Conservation (phyloP, 2,113 vertebrate genomes). For the Sphyrna mokarran region DNA sequence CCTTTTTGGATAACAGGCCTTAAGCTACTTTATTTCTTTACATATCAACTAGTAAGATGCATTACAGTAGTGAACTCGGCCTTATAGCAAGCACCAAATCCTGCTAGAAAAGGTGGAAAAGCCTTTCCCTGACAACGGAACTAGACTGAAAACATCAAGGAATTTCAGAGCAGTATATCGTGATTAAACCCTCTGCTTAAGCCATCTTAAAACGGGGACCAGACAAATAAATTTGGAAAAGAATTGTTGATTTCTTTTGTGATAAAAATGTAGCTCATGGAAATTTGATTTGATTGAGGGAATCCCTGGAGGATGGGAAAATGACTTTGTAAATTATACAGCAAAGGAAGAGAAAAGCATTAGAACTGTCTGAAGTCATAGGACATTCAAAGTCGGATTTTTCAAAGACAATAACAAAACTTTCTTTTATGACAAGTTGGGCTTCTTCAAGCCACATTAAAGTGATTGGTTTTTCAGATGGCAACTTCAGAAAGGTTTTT, state of each 20-base stretch:
- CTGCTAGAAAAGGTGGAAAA: background rate
- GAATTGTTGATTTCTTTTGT: background rate
- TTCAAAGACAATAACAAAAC: background rate
- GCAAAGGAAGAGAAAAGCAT: background rate
- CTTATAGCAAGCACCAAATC: too few species aligned
- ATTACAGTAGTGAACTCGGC: background rate
- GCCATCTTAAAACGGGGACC: background rate
- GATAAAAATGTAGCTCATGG: background rate
- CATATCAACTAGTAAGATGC: background rate
- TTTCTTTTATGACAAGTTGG: background rate
- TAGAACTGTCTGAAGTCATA: background rate
- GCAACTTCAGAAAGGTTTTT: background rate
- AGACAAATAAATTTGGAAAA: background rate
- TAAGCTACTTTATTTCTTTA: background rate
- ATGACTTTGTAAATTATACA: background rate
- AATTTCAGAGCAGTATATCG: background rate
- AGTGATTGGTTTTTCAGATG: background rate
- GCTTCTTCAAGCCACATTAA: background rate
- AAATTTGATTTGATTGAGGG: background rate
- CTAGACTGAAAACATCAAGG: background rate
- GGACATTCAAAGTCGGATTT: background rate
- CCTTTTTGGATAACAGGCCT: background rate
- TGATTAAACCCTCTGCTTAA: background rate
- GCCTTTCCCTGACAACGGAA: background rate
- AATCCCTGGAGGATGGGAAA: background rate